phyloP scores from a whole-genome alignment of 2,888 invertebrate genomes.

The Lagria hirta region DNA sequence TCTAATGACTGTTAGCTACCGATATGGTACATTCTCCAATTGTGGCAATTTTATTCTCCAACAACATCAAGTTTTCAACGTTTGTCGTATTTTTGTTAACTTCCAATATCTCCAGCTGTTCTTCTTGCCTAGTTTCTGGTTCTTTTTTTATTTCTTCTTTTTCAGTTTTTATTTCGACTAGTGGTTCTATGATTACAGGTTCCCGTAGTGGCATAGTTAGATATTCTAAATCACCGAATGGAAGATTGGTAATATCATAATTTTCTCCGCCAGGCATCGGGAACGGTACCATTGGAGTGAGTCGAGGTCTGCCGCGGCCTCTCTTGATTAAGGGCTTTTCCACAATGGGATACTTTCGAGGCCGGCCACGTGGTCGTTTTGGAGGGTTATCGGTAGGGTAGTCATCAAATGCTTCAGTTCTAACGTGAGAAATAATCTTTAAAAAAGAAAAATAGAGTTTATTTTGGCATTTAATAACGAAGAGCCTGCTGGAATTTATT shows the following conservation, averaged over 20 bases:
- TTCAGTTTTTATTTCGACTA: conserved; percentile 43
- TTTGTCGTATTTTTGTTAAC: too few relatives aligned
- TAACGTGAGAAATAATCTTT: conserved; percentile 20
- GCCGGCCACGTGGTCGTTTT: conserved; percentile 26
- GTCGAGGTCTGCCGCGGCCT: conserved; percentile 42
- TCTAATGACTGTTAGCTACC: conserved; percentile 33
- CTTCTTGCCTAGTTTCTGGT: neutral
- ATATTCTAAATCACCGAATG: conserved; percentile 43
- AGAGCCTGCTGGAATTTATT: neutral
- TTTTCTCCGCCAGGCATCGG: conserved; percentile 29
- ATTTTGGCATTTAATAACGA: neutral
- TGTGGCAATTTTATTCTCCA: conserved; percentile 40
- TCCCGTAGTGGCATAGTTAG: conserved; percentile 36
- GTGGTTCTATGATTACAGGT: conserved; percentile 40
- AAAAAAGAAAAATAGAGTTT: conserved; percentile 1
- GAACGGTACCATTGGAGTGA: conserved; percentile 31
- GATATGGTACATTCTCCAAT: conserved; percentile 48
- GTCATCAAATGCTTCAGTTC: conserved; percentile 12
- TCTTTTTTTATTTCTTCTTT: conserved; percentile 8
- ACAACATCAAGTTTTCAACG: conserved; percentile 20
- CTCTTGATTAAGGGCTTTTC: conserved; percentile 37
- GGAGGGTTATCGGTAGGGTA: neutral
- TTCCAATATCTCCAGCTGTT: too few relatives aligned
- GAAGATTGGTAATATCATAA: conserved; percentile 44
- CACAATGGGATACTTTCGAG: conserved; percentile 29